Conservation (phyloP, 2,113 vertebrate genomes). For the Clupea harengus region DNA sequence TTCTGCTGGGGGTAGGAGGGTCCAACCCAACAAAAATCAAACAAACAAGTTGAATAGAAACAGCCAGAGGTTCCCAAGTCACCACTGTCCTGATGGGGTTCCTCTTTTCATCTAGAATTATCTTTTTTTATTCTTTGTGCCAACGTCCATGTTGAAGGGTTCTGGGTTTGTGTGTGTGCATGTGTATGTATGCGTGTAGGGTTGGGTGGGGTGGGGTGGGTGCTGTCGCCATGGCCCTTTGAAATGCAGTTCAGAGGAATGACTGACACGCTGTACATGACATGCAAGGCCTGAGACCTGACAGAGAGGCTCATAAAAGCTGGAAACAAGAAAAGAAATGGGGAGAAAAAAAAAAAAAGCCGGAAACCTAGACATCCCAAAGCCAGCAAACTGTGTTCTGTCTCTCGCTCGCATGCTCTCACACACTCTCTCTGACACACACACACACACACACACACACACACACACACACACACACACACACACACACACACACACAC, state of each 20-base stretch:
- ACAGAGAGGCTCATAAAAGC: conserved; percentile 42
- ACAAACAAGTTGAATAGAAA: neutral
- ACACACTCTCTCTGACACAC: conserved; percentile 8
- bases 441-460: conserved; percentile 21
- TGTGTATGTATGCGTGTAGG: conserved; percentile 31
- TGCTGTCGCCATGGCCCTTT: conserved; percentile 50
- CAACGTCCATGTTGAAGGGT: neutral
- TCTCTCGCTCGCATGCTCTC: conserved; percentile 30
- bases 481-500: conserved; percentile 20
- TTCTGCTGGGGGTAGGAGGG: neutral
- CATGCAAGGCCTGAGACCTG: conserved; percentile 69
- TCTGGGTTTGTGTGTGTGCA: neutral
- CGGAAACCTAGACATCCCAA: conserved; percentile 20
- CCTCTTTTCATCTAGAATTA: neutral
- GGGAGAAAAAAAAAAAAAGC: neutral
- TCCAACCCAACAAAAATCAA: neutral
- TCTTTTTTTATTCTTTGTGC: neutral
- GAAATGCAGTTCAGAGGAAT: conserved; percentile 62
- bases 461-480: neutral
- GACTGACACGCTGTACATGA: conserved; percentile 68
- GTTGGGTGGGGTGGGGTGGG: conserved; percentile 43
- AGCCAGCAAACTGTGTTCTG: conserved; percentile 44
- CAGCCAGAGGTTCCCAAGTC: neutral
- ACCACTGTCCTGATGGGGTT: neutral
- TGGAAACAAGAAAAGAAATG: neutral